A percentile compares a stretch with the other conserved stretches of the same genome.
Evolutionary conservation across 2,797 vertebrate species (phyloP).

Genomic region (Hydrocynus forskahlii): DNA sequence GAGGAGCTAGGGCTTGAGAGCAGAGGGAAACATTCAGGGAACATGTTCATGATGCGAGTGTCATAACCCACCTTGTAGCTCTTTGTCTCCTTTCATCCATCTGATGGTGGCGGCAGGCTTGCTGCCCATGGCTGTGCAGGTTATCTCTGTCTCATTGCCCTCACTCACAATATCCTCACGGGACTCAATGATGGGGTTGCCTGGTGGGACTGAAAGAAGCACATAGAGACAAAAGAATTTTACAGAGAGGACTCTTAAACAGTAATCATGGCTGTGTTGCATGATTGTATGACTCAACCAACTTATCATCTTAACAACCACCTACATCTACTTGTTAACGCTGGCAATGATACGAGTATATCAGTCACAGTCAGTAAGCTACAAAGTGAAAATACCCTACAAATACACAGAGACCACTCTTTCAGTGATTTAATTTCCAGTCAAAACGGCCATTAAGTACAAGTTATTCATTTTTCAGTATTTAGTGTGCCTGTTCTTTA

Average conservation of each 20-base stretch:
- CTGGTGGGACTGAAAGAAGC: constrained; percentile 86
- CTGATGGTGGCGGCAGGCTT: constrained; percentile 93
- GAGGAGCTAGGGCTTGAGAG: neutral
- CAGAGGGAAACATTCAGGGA: neutral
- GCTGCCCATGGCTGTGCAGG: constrained; percentile 94
- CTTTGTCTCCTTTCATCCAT: constrained; percentile 96
- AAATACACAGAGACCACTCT: too few species aligned
- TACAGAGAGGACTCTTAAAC: constrained; percentile 13
- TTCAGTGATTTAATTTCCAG: too few species aligned
- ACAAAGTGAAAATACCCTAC: too few species aligned
- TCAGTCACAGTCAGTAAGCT: too few species aligned
- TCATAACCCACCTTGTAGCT: constrained; percentile 83
- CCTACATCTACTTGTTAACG: neutral
- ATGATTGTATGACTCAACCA: neutral
- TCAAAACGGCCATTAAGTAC: too few species aligned
- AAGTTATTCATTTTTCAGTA: too few species aligned
- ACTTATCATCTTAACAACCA: neutral
- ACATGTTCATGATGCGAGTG: constrained; percentile 23
- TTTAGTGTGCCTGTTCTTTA: too few species aligned
- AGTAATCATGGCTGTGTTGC: neutral
- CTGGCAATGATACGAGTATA: neutral
- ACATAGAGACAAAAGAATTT: constrained; percentile 46
- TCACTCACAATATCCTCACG: constrained; percentile 90
- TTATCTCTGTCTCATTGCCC: constrained; percentile 96
- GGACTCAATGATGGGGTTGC: constrained; percentile 92